phyloP scores from a whole-genome alignment of 1,140 invertebrate species.

The Sarcophaga peregrina region DNA sequence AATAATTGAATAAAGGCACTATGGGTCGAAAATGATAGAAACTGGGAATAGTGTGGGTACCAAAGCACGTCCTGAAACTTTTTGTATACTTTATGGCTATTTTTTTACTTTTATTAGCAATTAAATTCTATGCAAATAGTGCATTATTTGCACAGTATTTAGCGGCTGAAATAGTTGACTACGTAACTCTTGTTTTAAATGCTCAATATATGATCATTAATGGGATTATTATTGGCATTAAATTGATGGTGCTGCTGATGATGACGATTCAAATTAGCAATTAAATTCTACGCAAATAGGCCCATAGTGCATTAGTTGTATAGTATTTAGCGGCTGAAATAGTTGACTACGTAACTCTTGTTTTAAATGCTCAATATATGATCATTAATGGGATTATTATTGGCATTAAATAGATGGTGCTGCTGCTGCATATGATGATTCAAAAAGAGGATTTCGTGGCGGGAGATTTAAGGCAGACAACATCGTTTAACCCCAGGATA shows the following conservation, averaged over 20 bases:
- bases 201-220: neutral
- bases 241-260: neutral
- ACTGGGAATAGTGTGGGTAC: neutral
- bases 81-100: too few species aligned
- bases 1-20: neutral
- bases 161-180: too few species aligned
- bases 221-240: neutral
- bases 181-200: too few species aligned
- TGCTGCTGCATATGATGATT: neutral
- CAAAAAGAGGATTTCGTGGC: neutral
- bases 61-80: too few species aligned
- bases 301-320: too few species aligned
- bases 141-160: too few species aligned
- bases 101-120: too few species aligned
- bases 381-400: slow-evolving; percentile 3
- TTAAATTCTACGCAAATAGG: too few species aligned
- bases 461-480: neutral
- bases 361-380: neutral
- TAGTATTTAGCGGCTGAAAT: too few species aligned
- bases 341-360: too few species aligned
- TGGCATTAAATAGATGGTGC: neutral
- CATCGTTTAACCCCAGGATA: neutral
- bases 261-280: neutral
- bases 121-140: too few species aligned
- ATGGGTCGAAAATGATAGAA: neutral